Base-by-base conservation (phyloP, 2,797 vertebrate species). In the Pangasius krempfi region DNA sequence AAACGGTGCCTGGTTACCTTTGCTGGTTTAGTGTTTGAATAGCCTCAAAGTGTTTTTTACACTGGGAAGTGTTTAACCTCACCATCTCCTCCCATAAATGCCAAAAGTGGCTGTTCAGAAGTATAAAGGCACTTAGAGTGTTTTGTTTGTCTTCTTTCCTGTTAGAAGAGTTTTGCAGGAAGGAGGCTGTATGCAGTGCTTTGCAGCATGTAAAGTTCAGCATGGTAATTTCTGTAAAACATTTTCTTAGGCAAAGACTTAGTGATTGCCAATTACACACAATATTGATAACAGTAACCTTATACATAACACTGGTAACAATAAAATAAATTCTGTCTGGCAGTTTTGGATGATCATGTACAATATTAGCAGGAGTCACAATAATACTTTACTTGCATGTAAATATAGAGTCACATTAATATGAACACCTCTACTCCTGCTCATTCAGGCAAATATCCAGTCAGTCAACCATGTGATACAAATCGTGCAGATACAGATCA, bases 131-230 rank as follows among this genome's bases (percentile, higher is more conserved):
- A 20, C 50, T 40, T n/a, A 40, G 18, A 37, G 8, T 83, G 40
- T 64, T 1, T 9, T n/a, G 66, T 75, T 37, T 60, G 33, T 85
- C 68, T 81, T 75, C 64, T 91, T 91, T 90, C 68, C 85, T 86
- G 58, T 66, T 25, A n/a, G 30, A 62, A 52, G 6, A 2, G 37
- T 14, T 86, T 87, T 89, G 30, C 75, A 81, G 60, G 62, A 85
- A 84, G 84, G 37, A 54, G 27, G 9, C 8, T 58, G 33, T 64
- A 30, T 37, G 73, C 8, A 56, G 27, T 47, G 7, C 30, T 66
- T 62, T 87, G 76, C 54, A 27, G 1, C 62, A 3, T 56, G 25
- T n/a, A n/a, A 78, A 50, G 37, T 76, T 84, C 16, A 68, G 47
- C 64, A 33, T 33, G 27, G 9, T 4, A 2, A 50, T 50, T 66